These are phyloP conservation scores for Orientallactaga sibirica DNA, from an alignment of 2,797 vertebrate genomes.

Conservation along the genomic window DNA sequence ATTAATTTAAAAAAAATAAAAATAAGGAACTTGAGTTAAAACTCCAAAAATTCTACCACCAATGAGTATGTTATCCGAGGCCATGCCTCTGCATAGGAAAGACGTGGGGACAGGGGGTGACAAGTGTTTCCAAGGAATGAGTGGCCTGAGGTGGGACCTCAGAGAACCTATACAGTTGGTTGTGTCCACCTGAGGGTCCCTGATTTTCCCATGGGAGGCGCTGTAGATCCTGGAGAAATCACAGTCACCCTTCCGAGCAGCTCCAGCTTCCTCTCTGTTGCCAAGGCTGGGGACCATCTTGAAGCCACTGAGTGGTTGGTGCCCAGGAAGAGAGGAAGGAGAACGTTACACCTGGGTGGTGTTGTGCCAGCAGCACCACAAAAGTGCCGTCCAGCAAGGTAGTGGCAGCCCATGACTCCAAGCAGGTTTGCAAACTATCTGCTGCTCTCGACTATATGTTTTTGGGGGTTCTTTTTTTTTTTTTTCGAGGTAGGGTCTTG, in stretches of 20 bases:
- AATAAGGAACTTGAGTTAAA: background rate
- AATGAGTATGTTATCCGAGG: background rate
- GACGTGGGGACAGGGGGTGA: no score
- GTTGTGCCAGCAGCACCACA: slow-evolving; percentile 38
- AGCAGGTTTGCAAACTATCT: slow-evolving; percentile 69
- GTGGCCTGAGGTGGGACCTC: background rate
- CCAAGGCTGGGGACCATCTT: background rate
- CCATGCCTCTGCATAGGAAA: background rate
- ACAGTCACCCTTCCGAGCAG: no score
- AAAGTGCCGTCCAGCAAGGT: slow-evolving; percentile 58
- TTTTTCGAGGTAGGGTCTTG: no score
- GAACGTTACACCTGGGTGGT: background rate
- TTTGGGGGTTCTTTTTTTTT: no score
- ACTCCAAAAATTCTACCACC: background rate
- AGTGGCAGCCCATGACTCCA: slow-evolving; percentile 71
- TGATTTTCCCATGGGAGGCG: no score
- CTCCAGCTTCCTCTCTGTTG: no score
- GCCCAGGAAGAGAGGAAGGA: background rate
- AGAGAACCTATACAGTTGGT: background rate
- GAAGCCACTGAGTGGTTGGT: background rate
- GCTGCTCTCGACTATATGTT: slow-evolving; percentile 45
- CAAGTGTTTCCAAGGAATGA: background rate
- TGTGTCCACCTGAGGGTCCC: background rate
- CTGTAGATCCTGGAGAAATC: background rate
- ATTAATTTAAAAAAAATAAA: no score